Percentiles rank a stretch among this genome's conserved stretches.
Conservation (phyloP, 2,113 vertebrate genomes). For the Python bivittatus region DNA sequence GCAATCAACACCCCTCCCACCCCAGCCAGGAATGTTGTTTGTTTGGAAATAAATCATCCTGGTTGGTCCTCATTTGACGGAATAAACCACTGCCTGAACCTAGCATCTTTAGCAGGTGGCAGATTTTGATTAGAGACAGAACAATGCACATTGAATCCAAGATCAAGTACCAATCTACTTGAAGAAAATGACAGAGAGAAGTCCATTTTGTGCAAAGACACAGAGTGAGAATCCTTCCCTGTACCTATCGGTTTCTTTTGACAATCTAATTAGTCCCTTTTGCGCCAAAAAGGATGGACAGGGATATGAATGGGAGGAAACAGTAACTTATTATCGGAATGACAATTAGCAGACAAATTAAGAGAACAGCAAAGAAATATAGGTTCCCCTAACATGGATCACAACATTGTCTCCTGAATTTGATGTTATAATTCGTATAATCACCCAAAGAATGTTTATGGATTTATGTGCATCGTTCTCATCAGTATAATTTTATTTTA, state of each 20-base stretch:
- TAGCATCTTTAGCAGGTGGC: conserved; percentile 41
- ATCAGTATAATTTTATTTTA: not conserved
- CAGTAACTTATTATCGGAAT: conserved; percentile 31
- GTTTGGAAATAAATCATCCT: conserved; percentile 54
- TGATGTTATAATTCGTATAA: conserved; percentile 44
- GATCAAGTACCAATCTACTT: conserved; percentile 50
- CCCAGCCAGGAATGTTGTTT: conserved; percentile 32
- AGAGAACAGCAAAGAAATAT: conserved; percentile 38
- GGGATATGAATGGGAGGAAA: conserved; percentile 38
- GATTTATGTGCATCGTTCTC: not conserved
- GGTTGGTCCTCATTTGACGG: conserved; percentile 25
- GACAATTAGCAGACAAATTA: conserved; percentile 49
- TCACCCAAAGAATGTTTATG: not conserved
- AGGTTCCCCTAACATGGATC: conserved; percentile 38
- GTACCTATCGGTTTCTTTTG: conserved; percentile 48
- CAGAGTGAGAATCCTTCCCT: conserved; percentile 59
- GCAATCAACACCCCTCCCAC: conserved; percentile 45
- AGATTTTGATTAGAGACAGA: conserved; percentile 52
- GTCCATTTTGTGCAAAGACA: conserved; percentile 45
- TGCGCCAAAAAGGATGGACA: conserved; percentile 36
- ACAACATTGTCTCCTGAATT: not conserved
- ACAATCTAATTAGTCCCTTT: conserved; percentile 64
- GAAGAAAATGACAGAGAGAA: conserved; percentile 55
- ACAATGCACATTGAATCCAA: conserved; percentile 44
- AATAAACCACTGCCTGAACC: conserved; percentile 32